Conservation (phyloP, 30 jellyfish, hydroid and myxozoan species). For the Haliclystus octoradiatus region DNA sequence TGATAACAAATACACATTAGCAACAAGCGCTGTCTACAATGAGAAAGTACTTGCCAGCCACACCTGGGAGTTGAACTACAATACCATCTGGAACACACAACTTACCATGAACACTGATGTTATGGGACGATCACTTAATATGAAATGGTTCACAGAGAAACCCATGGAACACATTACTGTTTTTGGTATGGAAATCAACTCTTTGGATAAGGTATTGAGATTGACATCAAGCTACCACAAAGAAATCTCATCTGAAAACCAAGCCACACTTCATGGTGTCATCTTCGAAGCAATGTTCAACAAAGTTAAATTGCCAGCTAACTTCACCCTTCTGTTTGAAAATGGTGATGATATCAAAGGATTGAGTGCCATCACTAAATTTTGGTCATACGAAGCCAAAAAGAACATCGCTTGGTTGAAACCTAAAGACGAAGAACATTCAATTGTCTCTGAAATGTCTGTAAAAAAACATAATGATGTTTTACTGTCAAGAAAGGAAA, state of each 20-base stretch:
- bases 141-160: conserved; percentile 21
- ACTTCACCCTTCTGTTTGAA: conserved; percentile 31
- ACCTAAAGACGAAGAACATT: conserved; percentile 18
- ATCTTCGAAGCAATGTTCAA: conserved; percentile 48
- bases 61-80: conserved; percentile 32
- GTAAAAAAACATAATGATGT: conserved; percentile 17
- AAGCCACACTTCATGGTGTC: conserved; percentile 34
- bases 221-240: conserved; percentile 48
- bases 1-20: conserved; percentile 18
- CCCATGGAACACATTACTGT: conserved; percentile 6
- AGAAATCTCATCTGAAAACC: conserved; percentile 1
- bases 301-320: conserved; percentile 43
- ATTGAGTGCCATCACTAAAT: conserved; percentile 4
- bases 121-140: conserved; percentile 13
- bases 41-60: conserved; percentile 39
- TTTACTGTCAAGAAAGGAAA: conserved; percentile 28
- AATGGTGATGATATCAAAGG: conserved; percentile 29
- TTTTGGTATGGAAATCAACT: conserved; percentile 47
- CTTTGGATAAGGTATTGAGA: conserved; percentile 22
- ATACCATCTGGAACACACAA: conserved; percentile 16
- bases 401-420: conserved; percentile 8
- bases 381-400: conserved; percentile 34
- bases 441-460: conserved; percentile 26
- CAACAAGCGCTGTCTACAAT: conserved; percentile 27
- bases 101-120: conserved; percentile 11